Conservation (phyloP, 2,888 invertebrate genomes). For the Scaptomyza parva region DNA sequence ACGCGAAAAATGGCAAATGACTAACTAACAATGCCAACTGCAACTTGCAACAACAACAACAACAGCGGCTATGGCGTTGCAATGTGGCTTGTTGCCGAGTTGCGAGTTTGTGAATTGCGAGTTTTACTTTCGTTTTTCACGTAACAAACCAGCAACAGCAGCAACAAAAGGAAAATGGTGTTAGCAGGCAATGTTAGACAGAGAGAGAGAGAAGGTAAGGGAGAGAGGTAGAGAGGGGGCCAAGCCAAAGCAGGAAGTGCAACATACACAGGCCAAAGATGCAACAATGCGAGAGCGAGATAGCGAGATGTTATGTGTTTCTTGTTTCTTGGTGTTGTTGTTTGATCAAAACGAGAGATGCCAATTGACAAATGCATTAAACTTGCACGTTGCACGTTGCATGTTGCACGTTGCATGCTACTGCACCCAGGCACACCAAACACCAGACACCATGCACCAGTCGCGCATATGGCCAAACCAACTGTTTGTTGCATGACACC, state of each 20-base stretch:
- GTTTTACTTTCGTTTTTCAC: constrained; percentile 80
- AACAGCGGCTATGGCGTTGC: constrained; percentile 56
- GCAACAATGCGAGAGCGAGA: constrained; percentile 21
- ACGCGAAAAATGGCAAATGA: constrained; percentile 52
- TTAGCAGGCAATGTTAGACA: constrained; percentile 72
- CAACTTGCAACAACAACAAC: constrained; percentile 50
- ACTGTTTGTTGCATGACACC: background rate
- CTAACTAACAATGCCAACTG: constrained; percentile 76
- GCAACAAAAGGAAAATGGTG: constrained; percentile 78
- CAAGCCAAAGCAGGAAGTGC: constrained; percentile 60
- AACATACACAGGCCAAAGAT: constrained; percentile 64
- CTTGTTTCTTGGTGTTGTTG: constrained; percentile 3
- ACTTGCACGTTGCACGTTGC: constrained; percentile 62
- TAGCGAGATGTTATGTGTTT: background rate
- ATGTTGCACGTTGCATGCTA: constrained; percentile 42
- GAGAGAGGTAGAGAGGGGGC: background rate
- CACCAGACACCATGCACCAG: too few species aligned
- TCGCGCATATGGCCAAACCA: constrained; percentile 23
- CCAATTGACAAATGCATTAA: constrained; percentile 58
- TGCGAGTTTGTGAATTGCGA: constrained; percentile 58
- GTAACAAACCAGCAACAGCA: constrained; percentile 58
- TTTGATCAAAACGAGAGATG: constrained; percentile 16
- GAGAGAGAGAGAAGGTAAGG: background rate
- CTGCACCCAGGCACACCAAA: too few species aligned
- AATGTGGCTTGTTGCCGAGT: constrained; percentile 19